Percentiles rank a stretch among this genome's conserved stretches.
Conservation (phyloP, 2,888 invertebrate genomes). For the Metallyticus violacea region DNA sequence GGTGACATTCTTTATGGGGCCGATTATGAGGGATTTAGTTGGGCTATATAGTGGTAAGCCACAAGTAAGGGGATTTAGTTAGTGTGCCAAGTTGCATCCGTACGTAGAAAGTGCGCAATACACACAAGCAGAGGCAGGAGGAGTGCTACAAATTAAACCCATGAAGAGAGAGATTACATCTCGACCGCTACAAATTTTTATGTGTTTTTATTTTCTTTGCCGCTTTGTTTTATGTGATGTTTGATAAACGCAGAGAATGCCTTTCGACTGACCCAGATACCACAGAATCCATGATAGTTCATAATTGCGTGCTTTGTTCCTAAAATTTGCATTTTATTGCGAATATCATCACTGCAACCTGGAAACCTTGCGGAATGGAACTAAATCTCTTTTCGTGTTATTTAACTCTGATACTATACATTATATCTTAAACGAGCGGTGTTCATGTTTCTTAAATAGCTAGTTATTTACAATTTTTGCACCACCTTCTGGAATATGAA, state of each 20-base stretch:
- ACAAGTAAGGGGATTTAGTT: background rate
- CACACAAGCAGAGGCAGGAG: background rate
- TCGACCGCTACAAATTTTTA: background rate
- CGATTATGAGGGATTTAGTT: conserved; percentile 4
- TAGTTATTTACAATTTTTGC: no score
- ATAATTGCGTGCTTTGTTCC: background rate
- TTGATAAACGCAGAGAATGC: background rate
- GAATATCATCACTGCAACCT: no score
- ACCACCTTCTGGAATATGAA: no score
- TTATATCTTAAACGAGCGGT: no score
- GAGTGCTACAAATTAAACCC: background rate
- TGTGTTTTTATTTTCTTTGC: background rate
- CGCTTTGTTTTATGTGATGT: background rate
- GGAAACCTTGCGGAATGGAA: no score
- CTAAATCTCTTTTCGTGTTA: no score
- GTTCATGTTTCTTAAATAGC: no score
- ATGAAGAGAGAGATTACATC: background rate
- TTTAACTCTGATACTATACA: no score
- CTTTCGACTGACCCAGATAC: background rate
- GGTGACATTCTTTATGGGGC: conserved; percentile 10
- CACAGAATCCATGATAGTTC: background rate
- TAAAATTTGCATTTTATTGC: no score
- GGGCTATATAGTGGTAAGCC: background rate
- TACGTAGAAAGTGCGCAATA: background rate
- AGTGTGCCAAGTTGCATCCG: background rate